phyloP scores from a whole-genome alignment of 2,797 vertebrate genomes.

The Smutsia gigantea region DNA sequence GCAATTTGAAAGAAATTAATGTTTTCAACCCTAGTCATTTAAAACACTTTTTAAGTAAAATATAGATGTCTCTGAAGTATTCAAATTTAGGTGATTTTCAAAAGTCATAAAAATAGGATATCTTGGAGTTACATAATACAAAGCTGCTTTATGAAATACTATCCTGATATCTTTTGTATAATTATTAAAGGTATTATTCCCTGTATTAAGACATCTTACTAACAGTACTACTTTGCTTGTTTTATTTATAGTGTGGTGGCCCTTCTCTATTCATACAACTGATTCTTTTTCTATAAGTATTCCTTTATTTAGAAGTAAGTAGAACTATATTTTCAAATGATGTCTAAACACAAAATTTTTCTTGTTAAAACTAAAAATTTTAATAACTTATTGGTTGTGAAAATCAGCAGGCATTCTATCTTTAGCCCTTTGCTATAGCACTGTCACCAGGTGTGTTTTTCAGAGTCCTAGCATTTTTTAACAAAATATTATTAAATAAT shows the following conservation, averaged over 20 bases:
- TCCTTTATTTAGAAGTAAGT: conserved; percentile 43
- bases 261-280: background rate
- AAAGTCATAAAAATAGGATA: background rate
- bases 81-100: background rate
- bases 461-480: background rate
- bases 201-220: background rate
- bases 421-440: background rate
- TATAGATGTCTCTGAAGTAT: background rate
- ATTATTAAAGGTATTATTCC: conserved; percentile 24
- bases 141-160: conserved; percentile 25
- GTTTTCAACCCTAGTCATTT: too few relatives aligned
- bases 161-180: background rate
- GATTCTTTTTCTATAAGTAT: conserved; percentile 27
- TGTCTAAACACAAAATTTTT: background rate
- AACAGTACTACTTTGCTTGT: background rate
- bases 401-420: background rate
- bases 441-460: background rate
- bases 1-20: background rate
- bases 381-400: background rate
- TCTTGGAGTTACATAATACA: background rate
- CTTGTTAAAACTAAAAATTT: conserved; percentile 51
- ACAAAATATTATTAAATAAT: conserved; percentile 29
- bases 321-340: conserved; percentile 24
- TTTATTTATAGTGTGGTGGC: background rate
- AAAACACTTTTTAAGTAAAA: too few relatives aligned